Base-by-base conservation (phyloP, 2,797 vertebrate species). In the Bryconaethiops microstoma region DNA sequence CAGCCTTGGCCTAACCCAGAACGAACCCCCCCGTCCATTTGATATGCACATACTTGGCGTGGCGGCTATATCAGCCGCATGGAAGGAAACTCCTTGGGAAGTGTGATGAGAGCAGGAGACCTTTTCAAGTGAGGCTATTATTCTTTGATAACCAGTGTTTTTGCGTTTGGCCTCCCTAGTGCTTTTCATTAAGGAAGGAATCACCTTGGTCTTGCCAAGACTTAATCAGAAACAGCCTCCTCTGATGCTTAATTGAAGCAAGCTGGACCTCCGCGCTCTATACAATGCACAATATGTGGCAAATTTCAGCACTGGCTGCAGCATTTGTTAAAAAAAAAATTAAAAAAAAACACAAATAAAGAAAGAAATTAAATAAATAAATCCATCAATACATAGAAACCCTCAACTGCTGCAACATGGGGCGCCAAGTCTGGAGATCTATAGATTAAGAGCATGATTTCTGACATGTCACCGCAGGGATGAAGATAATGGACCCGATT, bases 181-280 rank as follows among this genome's bases (percentile, higher is more conserved):
- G 88, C 82, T 89, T 88, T 88, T 88, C 83, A 87, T 87, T 88
- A 86, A 85, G 82, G 85, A 88, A 88, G 87, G 88, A 89, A 88
- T 88, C 87, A 89, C 88, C 87, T 87, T 87, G 71, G 77, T 76
- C 83, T 86, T 87, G 87, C 88, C 87, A 88, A 83, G 82, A 86
- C 76, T 84, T 89, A 88, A 89, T 86, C 82, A 88, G 86, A 87
- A 89, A 82, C 88, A 88, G 87, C 59, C 77, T 42, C 7, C 76
- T 77, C 42, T 76, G 76, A 78, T 17, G 77, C 68, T 74, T 89
- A 88, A 89, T 86, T 88, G 81, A 84, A 89, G 82, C 88, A 89
- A 85, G 86, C 81, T 89, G 88, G 88, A 89, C 87, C 88, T 89
- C 87, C 86, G 77, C 50, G 87, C 79, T 83, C 77, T 83, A 82